phyloP scores from a whole-genome alignment of 2,113 vertebrate species.

The Alaudala cheleensis region DNA sequence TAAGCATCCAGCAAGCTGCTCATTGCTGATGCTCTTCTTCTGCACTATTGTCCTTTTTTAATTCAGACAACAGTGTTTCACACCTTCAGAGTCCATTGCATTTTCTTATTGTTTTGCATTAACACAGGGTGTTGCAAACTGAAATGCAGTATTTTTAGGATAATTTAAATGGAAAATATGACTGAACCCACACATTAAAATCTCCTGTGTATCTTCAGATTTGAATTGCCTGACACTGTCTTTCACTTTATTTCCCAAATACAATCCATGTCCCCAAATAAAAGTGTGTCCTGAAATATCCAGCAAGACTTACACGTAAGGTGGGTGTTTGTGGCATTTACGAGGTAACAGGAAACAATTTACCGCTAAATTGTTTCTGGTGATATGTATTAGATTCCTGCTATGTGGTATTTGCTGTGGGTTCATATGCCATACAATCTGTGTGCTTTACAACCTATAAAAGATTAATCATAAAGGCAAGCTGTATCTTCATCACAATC shows the following conservation, averaged over 20 bases:
- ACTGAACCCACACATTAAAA: not conserved
- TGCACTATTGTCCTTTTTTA: not conserved
- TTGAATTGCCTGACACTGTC: not conserved
- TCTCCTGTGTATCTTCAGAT: not conserved
- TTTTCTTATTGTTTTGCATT: not conserved
- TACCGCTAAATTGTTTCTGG: not conserved
- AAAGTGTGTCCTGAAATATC: not conserved
- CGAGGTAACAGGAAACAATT: conserved; percentile 20
- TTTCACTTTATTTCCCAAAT: not conserved
- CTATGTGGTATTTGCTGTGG: not conserved
- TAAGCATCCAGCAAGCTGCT: not conserved
- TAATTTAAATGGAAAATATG: not conserved
- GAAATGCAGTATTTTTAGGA: not conserved
- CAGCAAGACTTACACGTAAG: not conserved
- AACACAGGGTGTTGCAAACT: not conserved
- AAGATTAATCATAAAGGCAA: conserved; percentile 62
- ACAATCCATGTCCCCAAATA: not conserved
- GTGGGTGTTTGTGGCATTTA: not conserved
- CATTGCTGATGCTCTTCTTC: not conserved
- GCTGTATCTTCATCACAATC: conserved; percentile 59
- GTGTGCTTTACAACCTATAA: conserved; percentile 53
- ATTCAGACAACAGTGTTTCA: not conserved
- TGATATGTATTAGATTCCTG: not conserved
- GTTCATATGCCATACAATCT: conserved; percentile 10
- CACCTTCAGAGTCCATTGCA: not conserved